Evolutionary conservation across 2,113 vertebrate species (phyloP).

Genomic region (Trachemys scripta): DNA sequence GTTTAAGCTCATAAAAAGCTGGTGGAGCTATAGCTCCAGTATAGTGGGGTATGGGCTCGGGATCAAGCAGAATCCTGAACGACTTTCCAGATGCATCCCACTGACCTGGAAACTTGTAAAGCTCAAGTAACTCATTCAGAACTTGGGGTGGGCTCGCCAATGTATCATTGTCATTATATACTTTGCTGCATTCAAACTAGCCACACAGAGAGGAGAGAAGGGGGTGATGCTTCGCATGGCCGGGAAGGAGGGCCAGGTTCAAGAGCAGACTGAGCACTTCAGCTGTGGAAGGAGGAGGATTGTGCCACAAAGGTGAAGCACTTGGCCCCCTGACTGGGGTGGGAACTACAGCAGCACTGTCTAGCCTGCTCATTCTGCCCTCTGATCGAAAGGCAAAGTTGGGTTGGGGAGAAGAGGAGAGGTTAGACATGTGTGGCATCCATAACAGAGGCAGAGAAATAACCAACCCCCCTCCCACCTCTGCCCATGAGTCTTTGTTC

Average conservation of each 20-base stretch:
- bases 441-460: neutral
- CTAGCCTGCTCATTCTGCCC: neutral
- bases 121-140: neutral
- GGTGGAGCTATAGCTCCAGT: neutral
- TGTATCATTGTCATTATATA: neutral
- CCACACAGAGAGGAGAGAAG: neutral
- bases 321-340: neutral
- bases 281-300: neutral
- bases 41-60: neutral
- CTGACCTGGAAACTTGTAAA: neutral
- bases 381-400: neutral
- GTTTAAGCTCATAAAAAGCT: constrained; percentile 3
- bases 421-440: neutral
- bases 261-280: neutral
- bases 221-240: neutral
- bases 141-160: neutral
- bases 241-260: neutral
- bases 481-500: neutral
- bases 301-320: neutral
- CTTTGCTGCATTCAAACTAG: neutral
- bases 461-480: neutral
- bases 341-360: neutral
- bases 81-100: neutral
- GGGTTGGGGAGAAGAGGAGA: accelerated
- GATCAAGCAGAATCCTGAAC: neutral